Percentiles rank a stretch among this genome's conserved stretches.
Conservation (phyloP, 2,797 vertebrate genomes). For the Vireo griseus region DNA sequence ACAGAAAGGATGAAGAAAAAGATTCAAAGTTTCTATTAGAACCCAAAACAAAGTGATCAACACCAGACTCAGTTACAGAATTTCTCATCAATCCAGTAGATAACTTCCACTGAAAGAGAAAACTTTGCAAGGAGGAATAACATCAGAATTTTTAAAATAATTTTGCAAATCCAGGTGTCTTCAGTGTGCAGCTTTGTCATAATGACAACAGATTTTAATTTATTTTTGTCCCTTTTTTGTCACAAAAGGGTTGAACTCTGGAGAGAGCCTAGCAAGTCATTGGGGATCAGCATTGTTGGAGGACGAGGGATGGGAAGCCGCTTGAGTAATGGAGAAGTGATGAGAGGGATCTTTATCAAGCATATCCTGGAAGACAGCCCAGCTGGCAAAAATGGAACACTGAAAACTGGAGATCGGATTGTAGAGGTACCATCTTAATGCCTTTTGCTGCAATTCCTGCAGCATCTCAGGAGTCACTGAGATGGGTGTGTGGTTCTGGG, state of each 20-base stretch:
- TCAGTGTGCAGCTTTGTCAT: neutral
- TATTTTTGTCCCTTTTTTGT: neutral
- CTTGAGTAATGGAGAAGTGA: slow-evolving; percentile 93
- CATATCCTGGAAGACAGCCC: slow-evolving; percentile 97
- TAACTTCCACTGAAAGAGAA: neutral
- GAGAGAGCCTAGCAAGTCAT: slow-evolving; percentile 89
- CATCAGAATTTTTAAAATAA: neutral
- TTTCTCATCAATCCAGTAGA: neutral
- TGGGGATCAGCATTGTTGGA: slow-evolving; percentile 97
- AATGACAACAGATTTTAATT: neutral
- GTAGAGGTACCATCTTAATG: slow-evolving; percentile 81
- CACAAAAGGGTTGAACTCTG: slow-evolving; percentile 88
- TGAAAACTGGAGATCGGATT: slow-evolving; percentile 95
- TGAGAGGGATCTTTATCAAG: slow-evolving; percentile 98
- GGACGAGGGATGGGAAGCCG: slow-evolving; percentile 97
- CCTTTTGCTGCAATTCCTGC: neutral
- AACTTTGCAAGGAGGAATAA: neutral
- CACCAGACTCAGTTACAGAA: neutral
- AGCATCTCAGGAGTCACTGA: neutral
- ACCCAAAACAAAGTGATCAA: neutral
- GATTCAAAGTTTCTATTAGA: neutral
- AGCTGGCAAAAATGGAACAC: slow-evolving; percentile 90
- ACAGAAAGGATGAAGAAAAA: neutral
- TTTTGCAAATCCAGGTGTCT: neutral
- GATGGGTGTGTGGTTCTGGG: neutral